These are phyloP conservation scores for Synchiropus splendidus DNA, from an alignment of 2,113 vertebrate species.

Conservation along the genomic window DNA sequence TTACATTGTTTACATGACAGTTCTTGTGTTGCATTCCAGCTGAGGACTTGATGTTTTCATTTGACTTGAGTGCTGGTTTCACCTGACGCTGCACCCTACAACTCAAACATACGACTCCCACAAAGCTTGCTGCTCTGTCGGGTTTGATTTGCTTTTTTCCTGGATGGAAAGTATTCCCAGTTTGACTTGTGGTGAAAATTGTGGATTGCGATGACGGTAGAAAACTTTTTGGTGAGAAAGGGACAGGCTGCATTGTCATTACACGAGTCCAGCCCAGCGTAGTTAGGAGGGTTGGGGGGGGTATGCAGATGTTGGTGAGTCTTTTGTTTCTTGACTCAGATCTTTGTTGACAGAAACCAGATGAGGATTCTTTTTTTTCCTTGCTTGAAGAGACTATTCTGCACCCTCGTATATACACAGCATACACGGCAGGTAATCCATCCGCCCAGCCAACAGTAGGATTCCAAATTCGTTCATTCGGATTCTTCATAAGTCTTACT, in stretches of 20 bases:
- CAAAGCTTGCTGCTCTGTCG: slow-evolving; percentile 1
- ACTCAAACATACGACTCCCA: slow-evolving; percentile 5
- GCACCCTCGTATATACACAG: background rate
- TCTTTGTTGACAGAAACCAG: slow-evolving; percentile 51
- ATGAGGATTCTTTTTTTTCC: slow-evolving; percentile 25
- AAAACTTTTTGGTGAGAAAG: slow-evolving; percentile 20
- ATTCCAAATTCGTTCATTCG: slow-evolving; percentile 10
- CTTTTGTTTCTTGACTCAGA: slow-evolving; percentile 2
- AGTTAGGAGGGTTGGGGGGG: slow-evolving; percentile 2
- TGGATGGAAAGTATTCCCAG: slow-evolving; percentile 4
- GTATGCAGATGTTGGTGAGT: background rate
- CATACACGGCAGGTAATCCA: slow-evolving; percentile 3
- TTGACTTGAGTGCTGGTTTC: background rate
- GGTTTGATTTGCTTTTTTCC: slow-evolving; percentile 10
- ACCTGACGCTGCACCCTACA: background rate
- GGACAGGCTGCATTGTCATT: slow-evolving; percentile 6
- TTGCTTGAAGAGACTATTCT: slow-evolving; percentile 24
- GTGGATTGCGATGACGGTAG: slow-evolving; percentile 13
- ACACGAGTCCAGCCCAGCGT: slow-evolving; percentile 3
- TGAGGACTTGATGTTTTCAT: no score
- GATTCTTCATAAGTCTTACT: slow-evolving; percentile 4
- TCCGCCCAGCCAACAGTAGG: background rate
- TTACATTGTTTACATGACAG: no score
- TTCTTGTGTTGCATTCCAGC: no score
- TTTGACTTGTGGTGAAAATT: slow-evolving; percentile 4